Base-by-base conservation (phyloP, 2,797 vertebrate genomes). In the Pseudopleuronectes americanus region DNA sequence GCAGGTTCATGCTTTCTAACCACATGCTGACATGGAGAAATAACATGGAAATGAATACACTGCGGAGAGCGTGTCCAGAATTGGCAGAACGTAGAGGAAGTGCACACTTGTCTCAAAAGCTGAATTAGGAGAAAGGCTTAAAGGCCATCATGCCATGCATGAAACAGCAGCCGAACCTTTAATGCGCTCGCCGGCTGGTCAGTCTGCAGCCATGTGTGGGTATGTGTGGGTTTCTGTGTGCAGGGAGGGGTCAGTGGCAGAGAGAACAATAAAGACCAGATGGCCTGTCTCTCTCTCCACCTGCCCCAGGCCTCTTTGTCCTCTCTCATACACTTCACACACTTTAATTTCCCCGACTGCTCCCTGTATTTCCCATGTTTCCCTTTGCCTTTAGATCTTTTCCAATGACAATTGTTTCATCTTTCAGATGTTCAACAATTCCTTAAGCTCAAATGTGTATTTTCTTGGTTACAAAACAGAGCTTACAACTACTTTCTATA, bases 241-340 rank as follows among this genome's bases (percentile, higher is more conserved):
- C 8, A n/a, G 41, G 43, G 36, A 66, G 55, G 67, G 74, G 74
- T 82, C 77, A 66, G 71, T 71, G 68, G 52, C 71, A 52, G 64
- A 69, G 77, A 65, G 83, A 84, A 90, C 89, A 91, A 88, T 87
- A 59, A 74, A 62, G 80, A 84, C 78, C 88, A 90, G 88, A 90
- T 91, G 89, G 87, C 65, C 48, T n/a, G 56, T 68, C 71, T 79
- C 70, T 81, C 51, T 74, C 77, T 85, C 79, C 85, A 87, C 81
- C 84, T 89, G 85, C 75, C 73, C 55, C 67, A 57, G 80, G 71
- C 73, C 28, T 72, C 73, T 74, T 84, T 85, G 72, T 84, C 61
- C 63, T 68, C 55, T 33, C 31, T 52, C 47, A 53, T 21, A 22
- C 17, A 57, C n/a, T 41, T 62, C 51, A 64, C 59, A 33, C 61